Evolutionary conservation across 1,140 invertebrate species (phyloP), one percentile per base, ranked within the genome.

Genomic region (Cydia splendana): DNA sequence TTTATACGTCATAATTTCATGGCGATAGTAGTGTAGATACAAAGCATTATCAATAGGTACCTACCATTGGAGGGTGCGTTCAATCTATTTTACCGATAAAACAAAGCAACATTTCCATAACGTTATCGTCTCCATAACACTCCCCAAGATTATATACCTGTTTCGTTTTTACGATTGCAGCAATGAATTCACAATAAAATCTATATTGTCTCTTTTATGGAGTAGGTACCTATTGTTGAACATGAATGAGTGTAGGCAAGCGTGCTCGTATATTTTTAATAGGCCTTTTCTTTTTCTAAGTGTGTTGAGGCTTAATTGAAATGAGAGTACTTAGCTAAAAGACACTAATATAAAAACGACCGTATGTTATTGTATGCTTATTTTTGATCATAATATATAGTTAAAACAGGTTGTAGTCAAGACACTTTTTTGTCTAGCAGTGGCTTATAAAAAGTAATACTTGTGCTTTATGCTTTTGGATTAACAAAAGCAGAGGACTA

Each of bases 101-200:
- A 75, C 74, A 57, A 75, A 75, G 48, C 10, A 51, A 51, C 30
- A 24, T 53, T 30, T 28, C 74, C 45, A 30, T 45, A 57, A 75
- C 6, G 24, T 20, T 53, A 75, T 53, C 20, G 74, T 30, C 20
- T 24, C 9, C 53, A 75, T 53, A 75, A 75, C 15, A 24, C 51
- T 1, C 74, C 74, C 24, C 7, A 18, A 53, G 45, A 53, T 75
- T 74, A 53, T 74, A n/a, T 75, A 75, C 74, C 53, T 75, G 74
- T 57, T 57, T 57, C 12, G 38, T 76, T 78, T 80, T 82, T 80
- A 80, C 45, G 77, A 75, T 75, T 75, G 75, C 71, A 51, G 51
- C 75, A 76, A 78, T 82, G 75, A 82, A 80, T 82, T 79, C 75
- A 57, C 79, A 45, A 82, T 82, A 82, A 82, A 82, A 79, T 34